phyloP scores from a whole-genome alignment of 2,797 vertebrate genomes.

The Geotria australis region DNA sequence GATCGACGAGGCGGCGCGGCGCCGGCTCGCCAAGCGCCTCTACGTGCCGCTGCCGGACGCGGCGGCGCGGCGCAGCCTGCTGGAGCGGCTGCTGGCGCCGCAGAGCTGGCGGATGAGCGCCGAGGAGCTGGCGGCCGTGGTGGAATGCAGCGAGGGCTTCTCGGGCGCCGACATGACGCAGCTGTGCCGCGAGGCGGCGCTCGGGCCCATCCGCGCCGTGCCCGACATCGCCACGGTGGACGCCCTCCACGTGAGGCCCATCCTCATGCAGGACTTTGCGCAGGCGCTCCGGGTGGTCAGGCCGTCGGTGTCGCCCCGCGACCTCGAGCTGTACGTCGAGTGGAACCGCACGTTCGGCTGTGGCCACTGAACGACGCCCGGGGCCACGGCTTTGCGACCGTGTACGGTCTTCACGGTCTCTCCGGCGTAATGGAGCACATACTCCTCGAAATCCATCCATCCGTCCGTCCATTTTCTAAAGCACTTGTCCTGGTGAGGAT shows the following conservation, averaged over 20 bases:
- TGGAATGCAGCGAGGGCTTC: constrained; percentile 32
- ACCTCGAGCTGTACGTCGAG: constrained; percentile 55
- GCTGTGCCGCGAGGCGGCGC: constrained; percentile 64
- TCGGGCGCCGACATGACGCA: constrained; percentile 91
- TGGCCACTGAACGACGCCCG: constrained; percentile 18
- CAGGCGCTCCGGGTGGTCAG: constrained; percentile 47
- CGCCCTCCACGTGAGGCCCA: constrained; percentile 51
- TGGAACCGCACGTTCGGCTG: constrained; percentile 85
- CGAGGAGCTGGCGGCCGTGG: constrained; percentile 27
- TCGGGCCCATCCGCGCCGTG: constrained; percentile 77
- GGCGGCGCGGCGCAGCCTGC: constrained; percentile 41
- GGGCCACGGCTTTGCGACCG: background rate
- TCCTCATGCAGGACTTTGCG: constrained; percentile 43
- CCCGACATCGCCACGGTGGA: constrained; percentile 55
- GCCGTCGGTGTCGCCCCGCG: constrained; percentile 48
- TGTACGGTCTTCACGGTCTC: background rate
- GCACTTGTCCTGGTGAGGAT: too few relatives aligned
- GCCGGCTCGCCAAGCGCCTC: constrained; percentile 51
- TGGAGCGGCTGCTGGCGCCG: constrained; percentile 32
- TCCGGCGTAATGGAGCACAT: background rate
- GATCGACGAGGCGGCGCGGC: constrained; percentile 73
- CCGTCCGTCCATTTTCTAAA: too few relatives aligned
- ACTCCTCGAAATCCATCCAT: too few relatives aligned
- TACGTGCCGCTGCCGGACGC: constrained; percentile 70
- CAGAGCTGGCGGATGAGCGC: constrained; percentile 32